Percentiles rank a stretch among this genome's conserved stretches.
phyloP scores from a whole-genome alignment of 2,888 invertebrate species.

The Phania funesta region DNA sequence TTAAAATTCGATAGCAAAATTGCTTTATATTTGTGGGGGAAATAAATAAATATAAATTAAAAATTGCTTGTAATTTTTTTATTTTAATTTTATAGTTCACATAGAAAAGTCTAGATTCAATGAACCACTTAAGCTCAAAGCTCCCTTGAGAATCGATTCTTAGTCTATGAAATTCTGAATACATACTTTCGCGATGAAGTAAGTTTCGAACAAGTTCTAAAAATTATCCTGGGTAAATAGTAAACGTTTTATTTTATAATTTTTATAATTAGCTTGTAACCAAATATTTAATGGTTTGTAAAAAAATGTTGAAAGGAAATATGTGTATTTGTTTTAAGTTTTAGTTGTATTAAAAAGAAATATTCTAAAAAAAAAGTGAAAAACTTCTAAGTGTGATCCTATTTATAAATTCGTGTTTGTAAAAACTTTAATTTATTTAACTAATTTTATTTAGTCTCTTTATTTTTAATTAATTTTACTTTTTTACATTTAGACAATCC shows the following conservation, averaged over 20 bases:
- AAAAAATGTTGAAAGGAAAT: too few species aligned
- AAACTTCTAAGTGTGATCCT: slow-evolving; percentile 62
- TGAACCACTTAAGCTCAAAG: too few species aligned
- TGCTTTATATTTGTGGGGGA: too few species aligned
- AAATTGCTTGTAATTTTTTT: too few species aligned
- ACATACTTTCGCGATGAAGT: too few species aligned
- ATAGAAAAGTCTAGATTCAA: too few species aligned
- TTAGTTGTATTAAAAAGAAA: slow-evolving; percentile 16
- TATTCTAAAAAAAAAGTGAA: slow-evolving; percentile 1
- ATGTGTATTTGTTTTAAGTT: too few species aligned
- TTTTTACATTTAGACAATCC: slow-evolving; percentile 8
- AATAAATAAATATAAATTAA: too few species aligned
- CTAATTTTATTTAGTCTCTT: slow-evolving; percentile 56
- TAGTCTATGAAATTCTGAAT: too few species aligned
- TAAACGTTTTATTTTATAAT: background rate
- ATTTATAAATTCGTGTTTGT: slow-evolving; percentile 51
- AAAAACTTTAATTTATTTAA: slow-evolving; percentile 54
- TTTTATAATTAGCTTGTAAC: slow-evolving; percentile 45
- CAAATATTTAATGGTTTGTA: slow-evolving; percentile 52
- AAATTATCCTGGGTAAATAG: background rate
- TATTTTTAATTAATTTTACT: slow-evolving; percentile 49
- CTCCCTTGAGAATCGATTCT: too few species aligned
- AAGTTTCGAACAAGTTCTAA: background rate
- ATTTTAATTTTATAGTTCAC: too few species aligned
- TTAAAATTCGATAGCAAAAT: too few species aligned